Percentiles rank a stretch among this genome's conserved stretches.
These are phyloP conservation scores for Trididemnum nubilum DNA, from an alignment of 23 tunicate species.

Conservation along the genomic window DNA sequence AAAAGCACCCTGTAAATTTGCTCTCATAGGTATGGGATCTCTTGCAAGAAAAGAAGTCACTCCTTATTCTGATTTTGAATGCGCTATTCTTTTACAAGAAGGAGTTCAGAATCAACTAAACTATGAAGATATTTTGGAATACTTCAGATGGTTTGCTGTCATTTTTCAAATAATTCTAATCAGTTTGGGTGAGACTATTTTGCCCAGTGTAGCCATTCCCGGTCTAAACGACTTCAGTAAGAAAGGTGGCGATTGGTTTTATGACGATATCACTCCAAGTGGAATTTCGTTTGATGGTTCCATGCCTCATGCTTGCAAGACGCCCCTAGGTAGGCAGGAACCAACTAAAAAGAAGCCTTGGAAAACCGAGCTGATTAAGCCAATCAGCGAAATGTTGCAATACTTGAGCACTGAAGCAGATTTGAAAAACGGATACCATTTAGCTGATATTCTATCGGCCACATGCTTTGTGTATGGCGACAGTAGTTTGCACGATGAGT, in stretches of 20 bases:
- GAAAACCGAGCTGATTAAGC: conserved; percentile 14
- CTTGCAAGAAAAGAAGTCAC: conserved; percentile 10
- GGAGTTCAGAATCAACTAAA: background rate
- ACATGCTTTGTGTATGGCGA: conserved; percentile 5
- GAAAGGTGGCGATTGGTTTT: conserved; percentile 12
- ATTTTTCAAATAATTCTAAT: conserved; percentile 10
- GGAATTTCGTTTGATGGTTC: conserved; percentile 11
- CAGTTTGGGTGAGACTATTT: conserved; percentile 16
- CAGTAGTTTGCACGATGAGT: background rate
- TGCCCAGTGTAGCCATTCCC: conserved; percentile 8
- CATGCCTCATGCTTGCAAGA: conserved; percentile 8
- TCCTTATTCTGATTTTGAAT: conserved; percentile 18
- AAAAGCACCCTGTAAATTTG: background rate
- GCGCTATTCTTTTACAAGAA: conserved; percentile 6
- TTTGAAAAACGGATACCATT: conserved; percentile 8
- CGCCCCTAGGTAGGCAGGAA: conserved; percentile 4
- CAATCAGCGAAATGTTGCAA: conserved; percentile 6
- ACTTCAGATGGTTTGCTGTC: conserved; percentile 9
- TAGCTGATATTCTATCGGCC: background rate
- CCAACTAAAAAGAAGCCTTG: conserved; percentile 9
- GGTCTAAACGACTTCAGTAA: background rate
- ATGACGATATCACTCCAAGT: background rate
- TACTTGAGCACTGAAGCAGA: conserved; percentile 1
- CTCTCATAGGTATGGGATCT: conserved; percentile 1
- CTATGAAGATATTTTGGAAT: background rate